Conservation (phyloP, 2,888 invertebrate genomes). For the Tiliacea citrago region DNA sequence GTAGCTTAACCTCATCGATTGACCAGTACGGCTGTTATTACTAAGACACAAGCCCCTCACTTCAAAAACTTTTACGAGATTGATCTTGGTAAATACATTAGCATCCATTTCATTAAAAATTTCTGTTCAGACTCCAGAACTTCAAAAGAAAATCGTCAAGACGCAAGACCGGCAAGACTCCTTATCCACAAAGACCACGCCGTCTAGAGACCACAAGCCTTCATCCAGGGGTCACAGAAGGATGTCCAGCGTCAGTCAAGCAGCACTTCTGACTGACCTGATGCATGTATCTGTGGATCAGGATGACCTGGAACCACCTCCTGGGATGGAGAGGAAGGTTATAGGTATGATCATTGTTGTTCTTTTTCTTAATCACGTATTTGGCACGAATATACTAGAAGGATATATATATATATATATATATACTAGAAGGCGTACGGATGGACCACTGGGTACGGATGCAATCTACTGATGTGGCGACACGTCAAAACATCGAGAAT, state of each 20-base stretch:
- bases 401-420: too few relatives aligned
- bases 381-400: too few relatives aligned
- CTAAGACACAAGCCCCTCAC: too few relatives aligned
- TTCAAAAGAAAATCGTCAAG: constrained; percentile 79
- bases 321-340: constrained; percentile 81
- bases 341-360: constrained; percentile 71
- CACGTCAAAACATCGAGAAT: too few relatives aligned
- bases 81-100: background rate
- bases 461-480: too few relatives aligned
- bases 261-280: constrained; percentile 80
- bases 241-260: constrained; percentile 83
- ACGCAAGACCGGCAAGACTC: constrained; percentile 70
- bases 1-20: too few relatives aligned
- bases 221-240: constrained; percentile 78
- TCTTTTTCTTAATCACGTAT: background rate
- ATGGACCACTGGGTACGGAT: too few relatives aligned
- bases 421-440: too few relatives aligned
- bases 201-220: constrained; percentile 77
- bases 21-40: too few relatives aligned
- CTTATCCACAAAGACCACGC: constrained; percentile 76
- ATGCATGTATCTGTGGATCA: constrained; percentile 82
- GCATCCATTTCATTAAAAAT: background rate
- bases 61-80: background rate
- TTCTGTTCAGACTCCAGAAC: constrained; percentile 82
- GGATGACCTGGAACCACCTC: constrained; percentile 78